Conservation (phyloP, 2,888 invertebrate genomes). For the Opisthograptis luteolata region DNA sequence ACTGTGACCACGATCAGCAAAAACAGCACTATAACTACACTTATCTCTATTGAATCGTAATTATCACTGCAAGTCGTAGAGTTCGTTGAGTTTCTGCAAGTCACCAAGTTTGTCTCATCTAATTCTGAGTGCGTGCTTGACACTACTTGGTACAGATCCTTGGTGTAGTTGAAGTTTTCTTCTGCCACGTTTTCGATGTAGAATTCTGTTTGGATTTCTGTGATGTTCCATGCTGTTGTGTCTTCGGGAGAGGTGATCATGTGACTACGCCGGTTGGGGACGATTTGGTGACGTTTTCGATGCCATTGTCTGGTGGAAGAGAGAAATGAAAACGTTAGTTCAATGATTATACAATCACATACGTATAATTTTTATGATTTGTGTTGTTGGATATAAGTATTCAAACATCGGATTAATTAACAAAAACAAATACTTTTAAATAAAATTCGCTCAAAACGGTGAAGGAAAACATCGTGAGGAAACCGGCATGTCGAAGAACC, state of each 20-base stretch:
- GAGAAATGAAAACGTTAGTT: not conserved
- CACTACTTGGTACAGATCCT: constrained; percentile 60
- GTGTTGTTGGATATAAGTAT: too few relatives aligned
- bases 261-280: constrained; percentile 46
- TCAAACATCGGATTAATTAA: too few relatives aligned
- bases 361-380: too few relatives aligned
- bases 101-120: constrained; percentile 24
- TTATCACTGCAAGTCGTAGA: constrained; percentile 44
- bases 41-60: constrained; percentile 80
- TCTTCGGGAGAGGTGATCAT: constrained; percentile 66
- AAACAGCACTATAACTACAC: constrained; percentile 86
- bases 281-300: constrained; percentile 7
- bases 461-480: too few relatives aligned
- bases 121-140: constrained; percentile 34
- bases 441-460: too few relatives aligned
- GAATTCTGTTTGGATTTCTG: constrained; percentile 55
- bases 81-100: constrained; percentile 24
- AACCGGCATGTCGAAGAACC: too few relatives aligned
- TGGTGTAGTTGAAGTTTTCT: constrained; percentile 59
- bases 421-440: too few relatives aligned
- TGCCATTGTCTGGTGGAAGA: constrained; percentile 62
- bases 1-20: constrained; percentile 89
- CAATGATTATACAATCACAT: too few relatives aligned
- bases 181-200: constrained; percentile 60
- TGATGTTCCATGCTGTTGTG: constrained; percentile 68